A percentile compares a stretch with the other conserved stretches of the same genome.
Evolutionary conservation across 2,888 invertebrate genomes (phyloP).

Genomic region (Theretra japonica): DNA sequence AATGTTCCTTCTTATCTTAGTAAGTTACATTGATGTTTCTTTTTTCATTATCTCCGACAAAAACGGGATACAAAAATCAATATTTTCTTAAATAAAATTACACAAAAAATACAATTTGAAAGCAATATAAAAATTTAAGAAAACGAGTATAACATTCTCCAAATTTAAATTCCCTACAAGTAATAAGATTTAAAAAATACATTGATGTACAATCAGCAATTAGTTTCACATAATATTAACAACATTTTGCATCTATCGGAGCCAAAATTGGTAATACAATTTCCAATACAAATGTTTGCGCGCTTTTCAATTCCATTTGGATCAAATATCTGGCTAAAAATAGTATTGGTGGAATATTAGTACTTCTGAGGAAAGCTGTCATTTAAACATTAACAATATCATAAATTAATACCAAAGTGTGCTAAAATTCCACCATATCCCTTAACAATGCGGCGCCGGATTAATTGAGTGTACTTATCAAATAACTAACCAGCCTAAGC

Average conservation of each 20-base stretch:
- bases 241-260: conserved; percentile 8
- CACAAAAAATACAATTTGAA: neutral
- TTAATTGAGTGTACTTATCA: neutral
- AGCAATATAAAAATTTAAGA: neutral
- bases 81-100: neutral
- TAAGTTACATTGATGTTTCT: too few species aligned
- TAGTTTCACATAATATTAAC: conserved; percentile 1
- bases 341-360: neutral
- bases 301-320: neutral
- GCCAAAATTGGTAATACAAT: conserved; percentile 6
- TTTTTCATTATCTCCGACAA: neutral
- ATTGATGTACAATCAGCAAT: conserved; percentile 14
- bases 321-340: neutral
- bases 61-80: neutral
- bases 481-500: conserved; percentile 7
- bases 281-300: conserved; percentile 4
- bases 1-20: neutral
- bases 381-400: neutral
- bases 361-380: neutral
- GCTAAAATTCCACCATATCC: neutral
- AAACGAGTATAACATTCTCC: too few species aligned
- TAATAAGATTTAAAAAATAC: neutral
- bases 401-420: neutral
- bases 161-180: too few species aligned
- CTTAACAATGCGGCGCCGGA: neutral